These are phyloP conservation scores for Monodelphis domestica DNA, from an alignment of 2,797 vertebrate species.

Conservation along the genomic window DNA sequence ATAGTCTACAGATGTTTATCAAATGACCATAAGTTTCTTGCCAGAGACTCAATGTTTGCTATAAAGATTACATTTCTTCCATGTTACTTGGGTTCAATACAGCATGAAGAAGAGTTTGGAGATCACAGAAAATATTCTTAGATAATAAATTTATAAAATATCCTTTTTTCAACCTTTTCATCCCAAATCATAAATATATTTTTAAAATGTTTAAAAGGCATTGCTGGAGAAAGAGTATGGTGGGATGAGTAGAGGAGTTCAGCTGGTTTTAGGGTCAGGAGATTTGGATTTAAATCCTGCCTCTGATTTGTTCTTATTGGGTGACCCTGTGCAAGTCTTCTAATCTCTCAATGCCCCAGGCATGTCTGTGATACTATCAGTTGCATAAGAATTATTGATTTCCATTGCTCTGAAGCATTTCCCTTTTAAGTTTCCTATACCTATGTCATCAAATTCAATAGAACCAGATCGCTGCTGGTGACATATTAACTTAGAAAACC, in stretches of 20 bases:
- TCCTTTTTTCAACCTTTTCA: not conserved
- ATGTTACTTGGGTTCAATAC: slow-evolving; percentile 3
- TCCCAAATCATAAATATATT: not conserved
- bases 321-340: not conserved
- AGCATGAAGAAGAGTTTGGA: not conserved
- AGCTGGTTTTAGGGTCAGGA: not conserved
- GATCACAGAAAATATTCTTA: not conserved
- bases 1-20: not conserved
- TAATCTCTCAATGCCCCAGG: not conserved
- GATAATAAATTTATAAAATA: slow-evolving; percentile 16
- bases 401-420: not conserved
- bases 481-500: not conserved
- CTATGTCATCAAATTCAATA: not conserved
- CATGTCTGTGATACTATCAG: not conserved
- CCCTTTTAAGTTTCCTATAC: not conserved
- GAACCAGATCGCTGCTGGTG: not conserved
- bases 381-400: not conserved
- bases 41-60: not conserved
- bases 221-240: not conserved
- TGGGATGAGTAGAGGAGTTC: not conserved
- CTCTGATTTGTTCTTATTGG: not conserved
- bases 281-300: not conserved
- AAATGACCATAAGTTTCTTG: not conserved
- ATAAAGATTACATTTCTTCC: not conserved
- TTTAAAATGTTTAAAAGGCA: not conserved